Evolutionary conservation across 2,888 invertebrate genomes (phyloP), one percentile per base, ranked within the genome.

Genomic region (Phyto melanocephala): DNA sequence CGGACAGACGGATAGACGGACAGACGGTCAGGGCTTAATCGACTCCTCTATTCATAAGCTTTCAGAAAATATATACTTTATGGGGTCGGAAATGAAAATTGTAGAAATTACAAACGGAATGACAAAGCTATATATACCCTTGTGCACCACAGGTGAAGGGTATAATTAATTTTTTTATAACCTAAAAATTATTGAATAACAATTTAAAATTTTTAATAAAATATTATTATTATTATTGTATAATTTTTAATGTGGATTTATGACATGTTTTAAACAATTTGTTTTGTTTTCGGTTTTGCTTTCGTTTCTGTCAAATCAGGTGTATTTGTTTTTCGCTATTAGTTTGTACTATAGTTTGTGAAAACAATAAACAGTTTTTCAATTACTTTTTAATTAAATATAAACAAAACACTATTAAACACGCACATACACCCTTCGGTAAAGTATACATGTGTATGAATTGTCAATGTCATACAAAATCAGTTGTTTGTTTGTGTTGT

Each of bases 331-430:
- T 6, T 45, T 10, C 17, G 5, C 22, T 65, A n/a, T 37, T 22
- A 11, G 6, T 10, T 28, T n/a, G 28, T 15, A 50, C 67, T 45
- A 76, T 24, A 37, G 42, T 63, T 68, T 65, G 63, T 65, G 17
- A 82, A 78, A 82, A 82, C 70, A 63, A 70, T 78, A 78, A 82
- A 82, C 70, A 78, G 70, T 60, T 82, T 82, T 70, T 75, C 74
- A 75, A 82, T 82, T 65, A 47, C 20, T 82, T 82, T 82, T 82
- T 82, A 82, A 82, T 82, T 82, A 82, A 82, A 82, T 70, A 65
- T 74, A 78, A 82, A 82, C 63, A 81, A 52, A 67, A 74, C 15
- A 68, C 40, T 33, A 33, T 37, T 11, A 67, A n/a, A 62, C 17
- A 72, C 11, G 4, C 13, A 20, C 60, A 58, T 35, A 37, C 35